Evolutionary conservation across 1,140 invertebrate genomes (phyloP).

Genomic region (Samia ricini): DNA sequence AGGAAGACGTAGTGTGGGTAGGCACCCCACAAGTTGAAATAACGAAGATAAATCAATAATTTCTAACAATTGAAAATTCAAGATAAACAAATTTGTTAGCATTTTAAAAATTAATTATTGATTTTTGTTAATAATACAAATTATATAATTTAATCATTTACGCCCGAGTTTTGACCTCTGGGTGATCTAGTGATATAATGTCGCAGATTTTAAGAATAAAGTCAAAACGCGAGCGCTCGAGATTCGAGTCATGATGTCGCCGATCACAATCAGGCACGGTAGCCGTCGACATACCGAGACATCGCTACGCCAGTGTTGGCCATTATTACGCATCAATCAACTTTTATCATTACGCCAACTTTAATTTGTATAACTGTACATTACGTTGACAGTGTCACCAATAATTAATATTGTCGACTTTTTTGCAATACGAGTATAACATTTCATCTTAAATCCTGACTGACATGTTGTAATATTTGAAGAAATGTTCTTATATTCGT

Average conservation of each 20-base stretch:
- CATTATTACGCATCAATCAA: conserved; percentile 17
- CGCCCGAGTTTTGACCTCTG: too few species aligned
- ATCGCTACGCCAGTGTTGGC: conserved; percentile 11
- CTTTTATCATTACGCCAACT: conserved; percentile 10
- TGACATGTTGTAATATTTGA: too few species aligned
- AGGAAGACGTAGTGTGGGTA: too few species aligned
- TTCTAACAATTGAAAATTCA: too few species aligned
- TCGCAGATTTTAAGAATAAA: not conserved
- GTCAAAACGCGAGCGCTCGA: conserved; percentile 20
- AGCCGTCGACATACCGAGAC: conserved; percentile 26
- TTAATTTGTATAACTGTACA: conserved; percentile 18
- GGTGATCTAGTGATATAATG: not conserved
- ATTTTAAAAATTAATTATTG: too few species aligned
- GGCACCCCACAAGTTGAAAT: too few species aligned
- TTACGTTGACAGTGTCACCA: conserved; percentile 1
- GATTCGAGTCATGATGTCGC: conserved; percentile 38
- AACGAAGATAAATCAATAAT: too few species aligned
- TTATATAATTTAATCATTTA: too few species aligned
- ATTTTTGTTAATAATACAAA: too few species aligned
- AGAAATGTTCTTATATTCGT: too few species aligned
- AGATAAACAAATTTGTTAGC: too few species aligned
- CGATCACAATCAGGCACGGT: conserved; percentile 47
- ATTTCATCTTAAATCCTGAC: not conserved
- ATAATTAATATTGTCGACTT: conserved; percentile 12
- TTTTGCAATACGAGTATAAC: not conserved